Evolutionary conservation across 2,888 invertebrate species (phyloP).

Genomic region (Allolobophora icterica): DNA sequence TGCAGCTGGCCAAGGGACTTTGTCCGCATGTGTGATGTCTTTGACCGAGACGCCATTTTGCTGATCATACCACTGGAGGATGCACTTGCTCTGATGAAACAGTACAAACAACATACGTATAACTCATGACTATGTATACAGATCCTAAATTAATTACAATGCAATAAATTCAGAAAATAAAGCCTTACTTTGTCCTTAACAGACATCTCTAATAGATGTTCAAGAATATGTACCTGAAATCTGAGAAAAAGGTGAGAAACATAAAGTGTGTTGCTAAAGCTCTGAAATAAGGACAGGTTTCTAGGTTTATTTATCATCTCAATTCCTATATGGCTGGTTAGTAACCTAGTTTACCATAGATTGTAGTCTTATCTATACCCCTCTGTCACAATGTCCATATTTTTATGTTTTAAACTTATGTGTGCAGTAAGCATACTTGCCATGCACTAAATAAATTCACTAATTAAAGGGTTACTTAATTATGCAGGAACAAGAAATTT

Average conservation of each 20-base stretch:
- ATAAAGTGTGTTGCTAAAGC: not conserved
- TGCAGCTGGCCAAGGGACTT: constrained; percentile 32
- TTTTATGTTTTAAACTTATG: not conserved
- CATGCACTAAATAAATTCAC: not conserved
- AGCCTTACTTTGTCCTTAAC: no score
- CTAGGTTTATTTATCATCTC: not conserved
- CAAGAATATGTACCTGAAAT: not conserved
- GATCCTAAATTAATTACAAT: no score
- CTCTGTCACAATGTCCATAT: not conserved
- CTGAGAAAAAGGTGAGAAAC: not conserved
- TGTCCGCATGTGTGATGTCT: constrained; percentile 17
- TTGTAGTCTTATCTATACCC: not conserved
- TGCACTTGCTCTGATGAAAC: not conserved
- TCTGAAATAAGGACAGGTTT: not conserved
- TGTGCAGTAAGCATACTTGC: not conserved
- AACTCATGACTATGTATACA: not conserved
- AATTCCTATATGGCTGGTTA: not conserved
- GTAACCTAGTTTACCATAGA: not conserved
- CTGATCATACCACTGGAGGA: not conserved
- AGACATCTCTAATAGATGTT: no score
- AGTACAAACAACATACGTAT: not conserved
- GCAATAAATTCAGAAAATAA: no score
- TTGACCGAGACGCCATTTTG: not conserved
- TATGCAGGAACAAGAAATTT: no score
- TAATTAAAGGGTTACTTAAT: no score